Evolutionary conservation across 2,797 vertebrate genomes (phyloP), one percentile per base, ranked within the genome.

Genomic region (Enteromius fasciolatus): DNA sequence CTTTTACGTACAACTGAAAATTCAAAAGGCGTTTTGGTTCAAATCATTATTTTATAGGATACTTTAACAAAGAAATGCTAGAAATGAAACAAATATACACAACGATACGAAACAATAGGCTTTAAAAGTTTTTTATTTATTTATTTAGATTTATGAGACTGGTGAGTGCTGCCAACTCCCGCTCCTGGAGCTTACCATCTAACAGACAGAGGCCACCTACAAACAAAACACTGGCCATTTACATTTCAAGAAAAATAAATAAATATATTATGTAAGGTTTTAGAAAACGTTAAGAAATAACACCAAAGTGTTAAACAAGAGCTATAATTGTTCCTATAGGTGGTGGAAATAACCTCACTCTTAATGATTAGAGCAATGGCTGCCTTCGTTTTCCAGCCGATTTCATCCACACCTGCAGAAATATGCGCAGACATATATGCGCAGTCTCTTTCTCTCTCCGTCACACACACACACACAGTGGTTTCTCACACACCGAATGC

Each of bases 401-500:
- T 87, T 87, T 74, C 66, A 89, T 85, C 78, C 82, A 87, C 80
- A 89, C 82, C 87, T 86, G 84, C 81, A 78, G 70, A 82, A 81
- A 82, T 68, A 86, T 59, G 48, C 79, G 67, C 82, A 79, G 80
- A 86, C 33, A 44, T 73, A 54, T 66, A 76, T 36, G 80, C 28
- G 36, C 70, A 54, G 31, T 76, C 14, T 57, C 79, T 33, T 17
- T 39, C 76, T 39, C 88, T 82, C 87, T 78, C 86, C 80, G 85
- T 84, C 54, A 4, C 78, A 12, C 76, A 18, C 72, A 10, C 63
- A 52, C 39, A 52, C 70, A 52, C 18, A 41, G 17, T 36, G 72
- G 20, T 48, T 31, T 66, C 33, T 69, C 36, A 70, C 68, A 68
- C 23, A 25, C 23, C 20, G 76, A 68, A 18, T 17, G 31, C 18